phyloP scores from a whole-genome alignment of 92 coral and sea anemone species.

The Paramuricea clavata region DNA sequence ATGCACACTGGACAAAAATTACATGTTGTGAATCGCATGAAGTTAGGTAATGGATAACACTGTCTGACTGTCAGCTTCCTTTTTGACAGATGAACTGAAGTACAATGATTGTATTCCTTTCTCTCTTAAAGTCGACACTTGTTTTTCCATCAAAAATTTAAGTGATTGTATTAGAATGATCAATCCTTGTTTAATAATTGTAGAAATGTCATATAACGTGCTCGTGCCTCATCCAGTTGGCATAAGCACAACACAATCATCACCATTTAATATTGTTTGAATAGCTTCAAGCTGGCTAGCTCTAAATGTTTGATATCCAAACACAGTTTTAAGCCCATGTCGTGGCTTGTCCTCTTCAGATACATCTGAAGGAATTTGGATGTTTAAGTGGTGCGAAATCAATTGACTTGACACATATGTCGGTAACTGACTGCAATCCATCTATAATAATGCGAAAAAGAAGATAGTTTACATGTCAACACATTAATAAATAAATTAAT shows the following conservation, averaged over 20 bases:
- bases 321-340: not conserved
- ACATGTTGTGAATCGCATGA: constrained; percentile 30
- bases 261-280: not conserved
- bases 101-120: constrained; percentile 60
- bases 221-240: constrained; percentile 30
- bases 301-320: constrained; percentile 13
- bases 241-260: not conserved
- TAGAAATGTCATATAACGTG: not conserved
- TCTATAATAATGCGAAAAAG: too few species aligned
- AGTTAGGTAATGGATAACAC: constrained; percentile 39
- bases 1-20: constrained; percentile 56
- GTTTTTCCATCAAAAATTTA: constrained; percentile 62
- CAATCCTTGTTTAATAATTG: constrained; percentile 31
- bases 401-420: too few species aligned
- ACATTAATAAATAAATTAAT: too few species aligned
- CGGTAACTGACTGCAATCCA: too few species aligned
- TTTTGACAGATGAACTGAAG: constrained; percentile 56
- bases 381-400: not conserved
- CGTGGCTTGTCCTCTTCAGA: not conserved
- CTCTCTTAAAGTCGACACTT: constrained; percentile 38
- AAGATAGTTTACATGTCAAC: too few species aligned
- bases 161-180: constrained; percentile 52
- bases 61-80: constrained; percentile 58
- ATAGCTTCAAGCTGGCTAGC: constrained; percentile 18
- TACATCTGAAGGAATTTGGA: not conserved